Conservation (phyloP, 2,113 vertebrate species). For the Steatornis caripensis region DNA sequence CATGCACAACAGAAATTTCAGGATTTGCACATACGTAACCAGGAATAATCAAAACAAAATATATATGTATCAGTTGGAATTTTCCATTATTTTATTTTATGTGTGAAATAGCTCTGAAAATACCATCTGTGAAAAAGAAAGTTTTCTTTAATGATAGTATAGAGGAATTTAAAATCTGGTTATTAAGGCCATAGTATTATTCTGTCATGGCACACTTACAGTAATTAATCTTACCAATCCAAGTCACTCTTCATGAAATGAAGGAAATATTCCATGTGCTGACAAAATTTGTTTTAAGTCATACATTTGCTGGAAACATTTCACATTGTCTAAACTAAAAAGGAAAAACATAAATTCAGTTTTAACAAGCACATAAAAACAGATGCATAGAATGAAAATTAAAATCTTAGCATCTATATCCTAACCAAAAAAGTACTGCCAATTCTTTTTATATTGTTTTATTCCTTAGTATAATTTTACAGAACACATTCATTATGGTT, state of each 20-base stretch:
- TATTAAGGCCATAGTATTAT: neutral
- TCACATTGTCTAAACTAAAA: neutral
- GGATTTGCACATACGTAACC: neutral
- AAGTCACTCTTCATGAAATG: neutral
- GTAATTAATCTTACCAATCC: neutral
- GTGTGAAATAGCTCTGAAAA: neutral
- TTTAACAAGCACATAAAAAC: neutral
- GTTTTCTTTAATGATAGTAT: neutral
- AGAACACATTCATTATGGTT: neutral
- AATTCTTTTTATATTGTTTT: neutral
- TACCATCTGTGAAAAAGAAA: neutral
- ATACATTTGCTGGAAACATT: neutral
- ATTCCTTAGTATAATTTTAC: neutral
- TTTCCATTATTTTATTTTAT: neutral
- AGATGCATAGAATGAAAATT: neutral
- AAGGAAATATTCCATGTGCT: neutral
- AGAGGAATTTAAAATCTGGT: neutral
- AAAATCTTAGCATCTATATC: neutral
- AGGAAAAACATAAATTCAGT: neutral
- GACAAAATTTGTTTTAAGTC: neutral
- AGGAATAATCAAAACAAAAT: neutral
- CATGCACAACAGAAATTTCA: neutral
- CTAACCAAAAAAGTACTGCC: neutral
- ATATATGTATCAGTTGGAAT: neutral
- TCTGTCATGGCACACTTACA: neutral